These are phyloP conservation scores for Cyphomyrmex costatus DNA, from an alignment of 1,140 invertebrate species.

Conservation along the genomic window DNA sequence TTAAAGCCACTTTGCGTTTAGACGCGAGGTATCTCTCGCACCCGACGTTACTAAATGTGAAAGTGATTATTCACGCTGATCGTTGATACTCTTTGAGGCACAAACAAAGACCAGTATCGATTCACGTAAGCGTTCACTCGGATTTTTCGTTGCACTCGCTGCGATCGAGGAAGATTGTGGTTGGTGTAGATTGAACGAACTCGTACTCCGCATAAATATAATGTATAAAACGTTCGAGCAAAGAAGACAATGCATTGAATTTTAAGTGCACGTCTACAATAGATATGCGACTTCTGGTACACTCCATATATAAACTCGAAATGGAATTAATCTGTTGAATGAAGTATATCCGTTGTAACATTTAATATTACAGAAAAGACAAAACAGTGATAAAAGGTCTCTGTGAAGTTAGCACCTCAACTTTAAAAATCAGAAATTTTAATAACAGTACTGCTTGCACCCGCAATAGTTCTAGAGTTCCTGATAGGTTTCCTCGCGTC, in stretches of 20 bases:
- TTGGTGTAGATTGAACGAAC: not conserved
- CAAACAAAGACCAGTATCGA: constrained; percentile 20
- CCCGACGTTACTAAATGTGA: constrained; percentile 31
- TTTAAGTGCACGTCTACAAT: not conserved
- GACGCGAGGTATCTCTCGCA: constrained; percentile 15
- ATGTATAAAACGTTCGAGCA: not conserved
- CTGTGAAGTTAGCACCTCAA: too few relatives aligned
- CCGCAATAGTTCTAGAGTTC: too few relatives aligned
- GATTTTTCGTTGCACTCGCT: not conserved
- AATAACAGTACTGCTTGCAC: too few relatives aligned
- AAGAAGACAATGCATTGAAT: not conserved
- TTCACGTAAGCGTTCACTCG: not conserved
- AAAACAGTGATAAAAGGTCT: not conserved
- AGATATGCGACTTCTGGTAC: not conserved
- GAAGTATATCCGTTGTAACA: not conserved
- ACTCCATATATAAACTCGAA: not conserved
- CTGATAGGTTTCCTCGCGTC: too few relatives aligned
- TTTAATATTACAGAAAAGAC: not conserved
- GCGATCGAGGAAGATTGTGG: not conserved
- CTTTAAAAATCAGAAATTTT: too few relatives aligned
- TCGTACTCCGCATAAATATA: constrained; percentile 12
- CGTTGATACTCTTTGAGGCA: not conserved
- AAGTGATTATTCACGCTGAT: constrained; percentile 48
- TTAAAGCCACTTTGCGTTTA: constrained; percentile 30
- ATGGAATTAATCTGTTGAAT: not conserved